Base-by-base conservation (phyloP, 2,888 invertebrate genomes). In the Meta bourneti region DNA sequence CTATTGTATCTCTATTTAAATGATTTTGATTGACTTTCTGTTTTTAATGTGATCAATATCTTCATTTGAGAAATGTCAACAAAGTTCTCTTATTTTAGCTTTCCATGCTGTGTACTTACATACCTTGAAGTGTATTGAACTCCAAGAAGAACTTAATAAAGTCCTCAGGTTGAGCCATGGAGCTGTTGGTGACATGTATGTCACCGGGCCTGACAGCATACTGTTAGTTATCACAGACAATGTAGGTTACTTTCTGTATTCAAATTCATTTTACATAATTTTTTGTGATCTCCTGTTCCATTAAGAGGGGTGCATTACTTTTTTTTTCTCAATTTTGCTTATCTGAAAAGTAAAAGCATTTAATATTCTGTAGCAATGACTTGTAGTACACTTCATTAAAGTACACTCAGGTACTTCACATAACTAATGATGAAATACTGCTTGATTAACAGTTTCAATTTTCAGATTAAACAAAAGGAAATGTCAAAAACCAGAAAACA, bases 31-130 rank as follows among this genome's bases (percentile, higher is more conserved):
- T 9, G 1, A 48, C 49, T 20, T n/a, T 6, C n/a, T 72, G 34
- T 72, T 72, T 71, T 52, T 11, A 54, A 70, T n/a, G 13, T 52
- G 13, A 2, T 74, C 19, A 48, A 16, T 2, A 34, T 34, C 1
- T 34, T 2, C 34, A 34, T 34, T 34, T 34, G 34, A 34, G 34
- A 34, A 34, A 34, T 34, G 34, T 34, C 34, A 34, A 34, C 34
- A 34, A 34, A 34, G 4, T 34, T 34, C 1, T 34, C 34, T 34
- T 34, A 34, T 70, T 71, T 11, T 54, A 91, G 90, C 81, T 7
- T 98, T 97, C 96, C 97, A 97, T 95, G 98, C 98, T 48, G 95
- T 98, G 34, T 98, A 98, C 94, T 95, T 98, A 94, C 96, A 97
- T 94, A 95, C 96, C 6, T 96, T 96, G 93, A 96, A 96, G 49